These are phyloP conservation scores for Diorhabda sublineata DNA, from an alignment of 1,140 invertebrate genomes.

Conservation along the genomic window DNA sequence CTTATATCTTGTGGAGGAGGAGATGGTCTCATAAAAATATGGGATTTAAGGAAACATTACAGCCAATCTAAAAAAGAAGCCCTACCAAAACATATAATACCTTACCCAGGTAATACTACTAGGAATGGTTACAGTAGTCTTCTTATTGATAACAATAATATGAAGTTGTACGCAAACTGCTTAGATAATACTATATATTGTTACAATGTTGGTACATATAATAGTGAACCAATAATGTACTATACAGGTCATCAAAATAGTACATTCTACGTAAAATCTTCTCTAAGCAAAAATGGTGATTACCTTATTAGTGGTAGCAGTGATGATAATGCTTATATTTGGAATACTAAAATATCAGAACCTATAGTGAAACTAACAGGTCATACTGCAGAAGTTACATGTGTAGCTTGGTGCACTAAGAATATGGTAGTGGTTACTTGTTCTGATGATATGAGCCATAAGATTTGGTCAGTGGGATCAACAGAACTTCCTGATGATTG, in stretches of 20 bases:
- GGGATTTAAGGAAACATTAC: conserved; percentile 83
- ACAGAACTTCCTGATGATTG: conserved; percentile 53
- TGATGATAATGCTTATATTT: conserved; percentile 79
- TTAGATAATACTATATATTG: conserved; percentile 82
- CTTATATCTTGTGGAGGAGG: conserved; percentile 77
- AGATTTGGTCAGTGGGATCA: conserved; percentile 67
- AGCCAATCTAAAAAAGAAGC: conserved; percentile 64
- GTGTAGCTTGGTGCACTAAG: conserved; percentile 69
- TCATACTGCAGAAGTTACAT: conserved; percentile 78
- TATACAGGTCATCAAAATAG: conserved; percentile 69
- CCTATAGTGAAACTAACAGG: conserved; percentile 67
- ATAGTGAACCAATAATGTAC: conserved; percentile 57
- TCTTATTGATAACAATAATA: conserved; percentile 61
- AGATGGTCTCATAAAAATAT: conserved; percentile 80
- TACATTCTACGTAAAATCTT: conserved; percentile 79
- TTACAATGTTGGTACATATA: conserved; percentile 72
- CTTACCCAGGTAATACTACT: conserved; percentile 64
- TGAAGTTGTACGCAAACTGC: conserved; percentile 78
- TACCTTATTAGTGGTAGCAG: conserved; percentile 81
- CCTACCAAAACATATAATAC: conserved; percentile 64
- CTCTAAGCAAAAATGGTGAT: conserved; percentile 70
- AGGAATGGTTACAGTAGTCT: conserved; percentile 76
- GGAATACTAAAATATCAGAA: conserved; percentile 62
- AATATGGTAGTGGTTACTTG: conserved; percentile 67
- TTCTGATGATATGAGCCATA: conserved; percentile 72